Base-by-base conservation (phyloP, 2,888 invertebrate species). In the Plutella xylostella region DNA sequence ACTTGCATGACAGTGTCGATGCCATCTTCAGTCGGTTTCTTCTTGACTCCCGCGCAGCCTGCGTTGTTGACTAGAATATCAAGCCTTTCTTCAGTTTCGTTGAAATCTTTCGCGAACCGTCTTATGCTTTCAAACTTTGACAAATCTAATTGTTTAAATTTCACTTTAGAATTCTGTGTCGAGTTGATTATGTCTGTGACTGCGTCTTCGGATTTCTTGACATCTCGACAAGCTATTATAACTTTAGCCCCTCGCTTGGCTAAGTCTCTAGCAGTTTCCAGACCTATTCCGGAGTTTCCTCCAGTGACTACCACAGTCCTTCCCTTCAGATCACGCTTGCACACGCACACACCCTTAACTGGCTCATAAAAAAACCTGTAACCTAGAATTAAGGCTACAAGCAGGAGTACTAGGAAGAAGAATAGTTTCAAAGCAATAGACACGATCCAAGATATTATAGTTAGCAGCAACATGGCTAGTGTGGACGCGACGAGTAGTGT, bases 201-300 rank as follows among this genome's bases (percentile, higher is more conserved):
- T 0, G 89, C 85, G 85, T 80, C 72, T 74, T 90, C 88, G 56
- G 94, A 92, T 71, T 87, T 89, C 5, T 82, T 61, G 60, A 88
- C 76, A 67, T 94, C 86, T 51, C 93, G 83, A 62, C 94, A 93
- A 1, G 94, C 95, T 87, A 96, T 91, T 46, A 79, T 59, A 18
- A 84, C 72, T 60, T 85, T 89, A 0, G 92, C 94, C 4, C 90
- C 89, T 49, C 91, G 75, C 50, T 75, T 80, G 0, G 93, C 93
- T 50, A 95, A 69, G 54, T 89, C 90, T 47, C 77, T 74, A 0
- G 88, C 91, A 0, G 92, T 90, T 72, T 92, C 92, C 61, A 89
- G 88, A 1, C 95, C 94, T 47, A 95, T 92, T 2, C 95, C 94
- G 1, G 90, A 88, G 66, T 93, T 94, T 0, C 92, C 89, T 6